A percentile compares a stretch with the other conserved stretches of the same genome.
phyloP scores from a whole-genome alignment of 1,140 invertebrate genomes.

The Scaptodrosophila lebanonensis region DNA sequence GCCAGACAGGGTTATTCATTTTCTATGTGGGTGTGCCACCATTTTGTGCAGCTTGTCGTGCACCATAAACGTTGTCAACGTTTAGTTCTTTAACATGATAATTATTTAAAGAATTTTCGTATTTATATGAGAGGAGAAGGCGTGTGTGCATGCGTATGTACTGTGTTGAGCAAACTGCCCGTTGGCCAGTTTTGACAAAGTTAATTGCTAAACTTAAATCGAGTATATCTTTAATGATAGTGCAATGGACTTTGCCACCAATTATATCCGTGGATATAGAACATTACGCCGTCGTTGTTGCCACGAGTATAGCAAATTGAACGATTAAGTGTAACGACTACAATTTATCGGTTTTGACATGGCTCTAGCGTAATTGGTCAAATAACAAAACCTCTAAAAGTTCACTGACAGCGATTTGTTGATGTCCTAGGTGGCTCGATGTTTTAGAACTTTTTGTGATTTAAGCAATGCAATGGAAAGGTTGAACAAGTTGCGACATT shows the following conservation, averaged over 20 bases:
- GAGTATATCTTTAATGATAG: slow-evolving; percentile 69
- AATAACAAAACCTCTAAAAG: slow-evolving; percentile 37
- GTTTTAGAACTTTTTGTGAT: too few species aligned
- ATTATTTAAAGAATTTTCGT: slow-evolving; percentile 46
- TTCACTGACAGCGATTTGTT: slow-evolving; percentile 23
- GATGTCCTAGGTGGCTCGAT: too few species aligned
- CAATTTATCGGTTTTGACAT: slow-evolving; percentile 38
- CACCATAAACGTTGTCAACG: slow-evolving; percentile 55
- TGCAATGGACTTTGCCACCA: slow-evolving; percentile 51
- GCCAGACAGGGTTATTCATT: too few species aligned
- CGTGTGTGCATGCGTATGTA: neutral
- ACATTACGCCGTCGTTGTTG: neutral
- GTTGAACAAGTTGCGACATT: too few species aligned
- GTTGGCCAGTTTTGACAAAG: slow-evolving; percentile 20
- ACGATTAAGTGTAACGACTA: slow-evolving; percentile 63
- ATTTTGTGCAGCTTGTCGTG: neutral
- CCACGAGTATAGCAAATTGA: slow-evolving; percentile 36
- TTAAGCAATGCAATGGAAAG: too few species aligned
- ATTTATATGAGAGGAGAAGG: slow-evolving; percentile 30
- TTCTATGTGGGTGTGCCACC: too few species aligned
- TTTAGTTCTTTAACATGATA: slow-evolving; percentile 46
- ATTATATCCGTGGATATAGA: slow-evolving; percentile 10
- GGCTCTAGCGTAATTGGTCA: slow-evolving; percentile 51
- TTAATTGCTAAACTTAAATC: slow-evolving; percentile 74
- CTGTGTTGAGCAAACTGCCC: neutral